Percentiles rank a stretch among this genome's conserved stretches.
Evolutionary conservation across 2,113 vertebrate genomes (phyloP).

Genomic region (Melanotaenia duboulayi): DNA sequence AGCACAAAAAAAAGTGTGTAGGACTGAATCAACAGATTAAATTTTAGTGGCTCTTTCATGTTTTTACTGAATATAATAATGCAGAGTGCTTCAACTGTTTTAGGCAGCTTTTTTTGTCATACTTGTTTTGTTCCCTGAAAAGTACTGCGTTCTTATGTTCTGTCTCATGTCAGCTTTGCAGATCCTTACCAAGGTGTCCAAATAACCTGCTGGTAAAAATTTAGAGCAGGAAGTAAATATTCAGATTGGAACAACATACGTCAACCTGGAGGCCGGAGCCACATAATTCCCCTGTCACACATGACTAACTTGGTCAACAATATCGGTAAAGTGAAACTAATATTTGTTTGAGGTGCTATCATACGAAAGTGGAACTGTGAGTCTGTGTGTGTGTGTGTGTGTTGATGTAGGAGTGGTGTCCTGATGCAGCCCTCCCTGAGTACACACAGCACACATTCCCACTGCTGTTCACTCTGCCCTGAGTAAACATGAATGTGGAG

Average conservation of each 20-base stretch:
- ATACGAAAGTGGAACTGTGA: not conserved
- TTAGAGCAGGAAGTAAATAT: not conserved
- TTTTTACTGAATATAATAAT: too few relatives aligned
- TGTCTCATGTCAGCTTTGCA: too few relatives aligned
- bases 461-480: slow-evolving; percentile 46
- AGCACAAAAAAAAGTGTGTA: too few relatives aligned
- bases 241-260: not conserved
- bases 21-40: too few relatives aligned
- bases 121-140: not conserved
- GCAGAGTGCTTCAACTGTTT: not conserved
- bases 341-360: slow-evolving; percentile 41
- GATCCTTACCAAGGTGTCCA: not conserved
- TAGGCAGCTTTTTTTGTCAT: too few relatives aligned
- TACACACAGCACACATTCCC: slow-evolving; percentile 67
- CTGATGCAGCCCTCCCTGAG: slow-evolving; percentile 65
- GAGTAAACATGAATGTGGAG: slow-evolving; percentile 64
- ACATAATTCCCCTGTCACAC: not conserved
- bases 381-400: slow-evolving; percentile 19
- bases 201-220: not conserved
- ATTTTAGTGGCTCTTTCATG: too few relatives aligned
- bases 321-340: slow-evolving; percentile 29
- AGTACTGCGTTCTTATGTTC: not conserved
- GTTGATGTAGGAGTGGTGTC: slow-evolving; percentile 53
- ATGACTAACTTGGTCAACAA: slow-evolving; percentile 45
- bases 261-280: not conserved